Conservation (phyloP, 2,797 vertebrate species). For the Falco berigora region DNA sequence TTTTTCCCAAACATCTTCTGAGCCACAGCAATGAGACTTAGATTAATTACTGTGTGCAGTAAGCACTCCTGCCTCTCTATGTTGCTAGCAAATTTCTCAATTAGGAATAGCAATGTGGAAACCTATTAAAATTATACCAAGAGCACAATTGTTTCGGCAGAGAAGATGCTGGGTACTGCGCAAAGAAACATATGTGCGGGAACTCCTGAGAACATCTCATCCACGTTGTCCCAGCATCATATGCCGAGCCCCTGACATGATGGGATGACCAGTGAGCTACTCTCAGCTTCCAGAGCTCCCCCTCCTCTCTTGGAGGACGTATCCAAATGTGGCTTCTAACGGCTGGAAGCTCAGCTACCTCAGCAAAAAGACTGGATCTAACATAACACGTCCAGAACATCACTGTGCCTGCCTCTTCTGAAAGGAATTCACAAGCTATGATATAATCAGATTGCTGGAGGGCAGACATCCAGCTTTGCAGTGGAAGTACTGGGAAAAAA, state of each 20-base stretch:
- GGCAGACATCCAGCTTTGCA: not conserved
- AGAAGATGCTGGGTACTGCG: not conserved
- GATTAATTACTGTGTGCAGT: no score
- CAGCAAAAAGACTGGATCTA: not conserved
- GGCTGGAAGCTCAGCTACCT: not conserved
- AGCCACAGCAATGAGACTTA: not conserved
- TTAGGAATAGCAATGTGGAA: not conserved
- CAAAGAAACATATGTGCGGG: accelerated
- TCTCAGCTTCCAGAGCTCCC: not conserved
- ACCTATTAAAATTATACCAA: not conserved
- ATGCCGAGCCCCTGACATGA: accelerated
- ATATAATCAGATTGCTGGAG: not conserved
- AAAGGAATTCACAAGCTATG: not conserved
- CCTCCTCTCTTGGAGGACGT: accelerated
- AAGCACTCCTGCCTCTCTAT: not conserved
- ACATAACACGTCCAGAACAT: not conserved
- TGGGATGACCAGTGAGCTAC: not conserved
- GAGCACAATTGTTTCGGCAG: not conserved
- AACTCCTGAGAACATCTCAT: no score
- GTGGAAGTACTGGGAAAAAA: not conserved
- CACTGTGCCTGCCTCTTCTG: not conserved
- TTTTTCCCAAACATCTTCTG: no score
- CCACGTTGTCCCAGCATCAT: accelerated
- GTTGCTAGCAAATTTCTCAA: not conserved
- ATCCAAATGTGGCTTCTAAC: accelerated